Evolutionary conservation across 2,888 invertebrate genomes (phyloP), one percentile per base, ranked within the genome.

Genomic region (Endotricha flammealis): DNA sequence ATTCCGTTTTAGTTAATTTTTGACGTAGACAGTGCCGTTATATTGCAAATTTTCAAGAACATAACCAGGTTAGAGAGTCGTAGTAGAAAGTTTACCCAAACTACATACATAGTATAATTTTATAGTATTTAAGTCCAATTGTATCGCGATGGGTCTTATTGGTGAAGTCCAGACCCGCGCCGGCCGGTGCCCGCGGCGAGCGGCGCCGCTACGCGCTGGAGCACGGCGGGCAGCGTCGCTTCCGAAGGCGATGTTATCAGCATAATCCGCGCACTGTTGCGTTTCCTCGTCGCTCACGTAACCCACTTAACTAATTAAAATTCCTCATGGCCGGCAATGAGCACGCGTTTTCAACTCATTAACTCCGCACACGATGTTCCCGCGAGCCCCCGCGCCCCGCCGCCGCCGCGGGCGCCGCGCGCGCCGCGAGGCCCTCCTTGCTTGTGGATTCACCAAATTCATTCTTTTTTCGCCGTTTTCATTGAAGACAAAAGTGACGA

Each of bases 221-320:
- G 44, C 51, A 42, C 44, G 52, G 42, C 50, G 44, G 47, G 49
- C 45, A 33, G 29, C 35, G 14, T 8, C 32, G 32, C 51, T 50
- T 45, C 54, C 54, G 46, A 47, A 46, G 46, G 45, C 44, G 53
- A 52, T 54, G 40, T 25, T 41, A 46, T 41, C 44, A 36, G 42
- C 39, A 38, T 42, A 39, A 53, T 58, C 58, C 60, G 62, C 62
- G 66, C 64, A 50, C 60, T 49, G 60, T 44, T 64, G 64, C 65
- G 63, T 62, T 67, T 58, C 59, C 52, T 61, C 62, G 44, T 58
- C 51, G 59, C 53, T 54, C 64, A 62, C 64, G 62, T 66, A 69
- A 70, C 62, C 62, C 69, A 71, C 67, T 71, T 68, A 58, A 57
- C 67, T 76, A 70, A 77, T 77, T 77, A 75, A 75, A 63, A 78